A percentile compares a stretch with the other conserved stretches of the same genome.
Evolutionary conservation across 2,113 vertebrate species (phyloP).

Genomic region (Heterotis niloticus): DNA sequence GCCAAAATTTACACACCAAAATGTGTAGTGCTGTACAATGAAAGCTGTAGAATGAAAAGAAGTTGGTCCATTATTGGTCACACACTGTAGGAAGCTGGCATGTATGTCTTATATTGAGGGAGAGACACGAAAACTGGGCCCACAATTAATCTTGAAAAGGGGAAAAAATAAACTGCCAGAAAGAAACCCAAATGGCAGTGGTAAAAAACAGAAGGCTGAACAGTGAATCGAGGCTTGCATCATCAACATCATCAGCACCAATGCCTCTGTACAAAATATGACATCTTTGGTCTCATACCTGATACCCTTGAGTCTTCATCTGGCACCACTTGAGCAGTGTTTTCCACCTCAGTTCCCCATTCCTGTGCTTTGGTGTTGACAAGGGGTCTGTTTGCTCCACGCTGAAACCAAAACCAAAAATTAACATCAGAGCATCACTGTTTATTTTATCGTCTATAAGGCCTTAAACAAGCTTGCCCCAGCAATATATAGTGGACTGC

Average conservation of each 20-base stretch:
- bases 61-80: no score
- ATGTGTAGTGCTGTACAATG: no score
- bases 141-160: neutral
- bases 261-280: neutral
- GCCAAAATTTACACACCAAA: no score
- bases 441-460: no score
- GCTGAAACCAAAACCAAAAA: conserved; percentile 25
- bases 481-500: no score
- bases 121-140: no score
- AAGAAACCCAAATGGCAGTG: neutral
- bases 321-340: conserved; percentile 83
- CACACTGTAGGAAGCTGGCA: no score
- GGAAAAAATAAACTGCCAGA: neutral
- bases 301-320: conserved; percentile 84
- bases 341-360: conserved; percentile 81
- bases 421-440: no score
- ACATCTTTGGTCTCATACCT: conserved; percentile 57
- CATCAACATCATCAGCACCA: neutral
- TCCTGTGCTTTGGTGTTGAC: conserved; percentile 75
- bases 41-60: no score
- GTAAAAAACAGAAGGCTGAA: neutral
- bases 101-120: no score
- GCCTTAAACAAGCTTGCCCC: no score
- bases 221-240: neutral
- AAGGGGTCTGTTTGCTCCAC: conserved; percentile 69